phyloP scores from a whole-genome alignment of 2,888 invertebrate genomes.

The Tetragnatha montana region DNA sequence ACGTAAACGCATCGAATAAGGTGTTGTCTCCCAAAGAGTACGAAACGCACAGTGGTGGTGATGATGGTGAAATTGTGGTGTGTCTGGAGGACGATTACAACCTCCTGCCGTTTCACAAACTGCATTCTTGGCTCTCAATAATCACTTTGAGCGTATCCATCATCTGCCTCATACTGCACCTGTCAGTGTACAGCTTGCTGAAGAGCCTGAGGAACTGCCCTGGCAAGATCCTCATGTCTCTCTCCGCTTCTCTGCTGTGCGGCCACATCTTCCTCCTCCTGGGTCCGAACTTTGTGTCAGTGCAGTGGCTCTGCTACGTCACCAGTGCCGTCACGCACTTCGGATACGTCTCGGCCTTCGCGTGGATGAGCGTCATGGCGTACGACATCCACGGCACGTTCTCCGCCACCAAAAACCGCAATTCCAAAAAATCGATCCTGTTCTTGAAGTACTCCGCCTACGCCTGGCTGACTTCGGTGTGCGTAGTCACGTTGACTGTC shows the following conservation, averaged over 20 bases:
- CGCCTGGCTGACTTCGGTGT: conserved; percentile 73
- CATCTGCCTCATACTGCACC: conserved; percentile 62
- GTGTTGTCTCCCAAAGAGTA: conserved; percentile 28
- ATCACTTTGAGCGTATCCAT: conserved; percentile 70
- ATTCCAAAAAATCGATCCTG: conserved; percentile 11
- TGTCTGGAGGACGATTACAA: conserved; percentile 46
- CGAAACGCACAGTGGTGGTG: conserved; percentile 29
- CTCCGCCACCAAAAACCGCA: conserved; percentile 16
- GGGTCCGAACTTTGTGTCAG: conserved; percentile 18
- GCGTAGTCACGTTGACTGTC: conserved; percentile 72
- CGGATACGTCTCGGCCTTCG: conserved; percentile 79
- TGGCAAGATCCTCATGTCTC: conserved; percentile 71
- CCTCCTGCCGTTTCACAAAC: conserved; percentile 28
- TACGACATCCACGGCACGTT: conserved; percentile 76
- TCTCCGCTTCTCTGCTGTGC: conserved; percentile 67
- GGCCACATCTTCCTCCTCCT: conserved; percentile 68
- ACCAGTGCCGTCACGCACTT: conserved; percentile 78
- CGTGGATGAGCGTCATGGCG: conserved; percentile 80
- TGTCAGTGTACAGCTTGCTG: conserved; percentile 61
- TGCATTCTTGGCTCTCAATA: conserved; percentile 63
- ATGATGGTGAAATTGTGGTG: conserved; percentile 17
- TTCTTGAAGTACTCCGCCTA: conserved; percentile 73
- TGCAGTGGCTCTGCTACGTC: conserved; percentile 74
- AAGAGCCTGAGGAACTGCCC: conserved; percentile 71
- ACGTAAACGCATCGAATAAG: conserved; percentile 47